Percentiles rank a stretch among this genome's conserved stretches.
Evolutionary conservation across 2,113 vertebrate species (phyloP).

Genomic region (Myotis davidii): DNA sequence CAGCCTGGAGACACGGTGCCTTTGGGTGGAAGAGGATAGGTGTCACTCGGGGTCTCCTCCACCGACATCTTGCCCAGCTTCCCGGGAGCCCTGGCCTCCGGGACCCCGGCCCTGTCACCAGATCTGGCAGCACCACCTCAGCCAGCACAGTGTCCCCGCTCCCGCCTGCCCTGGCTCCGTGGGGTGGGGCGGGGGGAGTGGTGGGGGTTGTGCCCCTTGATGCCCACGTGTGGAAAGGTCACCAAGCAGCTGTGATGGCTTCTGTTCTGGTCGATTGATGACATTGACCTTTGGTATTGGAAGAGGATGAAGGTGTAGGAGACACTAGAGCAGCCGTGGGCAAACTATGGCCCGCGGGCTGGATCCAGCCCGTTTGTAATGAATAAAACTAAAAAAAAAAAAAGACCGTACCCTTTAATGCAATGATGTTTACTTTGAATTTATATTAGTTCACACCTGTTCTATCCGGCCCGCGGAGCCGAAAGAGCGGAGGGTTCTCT

Average conservation of each 20-base stretch:
- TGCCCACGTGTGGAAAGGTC: background rate
- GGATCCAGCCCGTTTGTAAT: too few species aligned
- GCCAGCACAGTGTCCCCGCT: accelerated
- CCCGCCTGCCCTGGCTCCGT: background rate
- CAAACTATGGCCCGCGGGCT: too few species aligned
- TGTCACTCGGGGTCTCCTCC: accelerated
- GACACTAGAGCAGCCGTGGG: background rate
- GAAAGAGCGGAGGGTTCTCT: too few species aligned
- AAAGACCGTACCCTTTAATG: too few species aligned
- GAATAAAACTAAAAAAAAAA: too few species aligned
- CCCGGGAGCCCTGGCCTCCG: background rate
- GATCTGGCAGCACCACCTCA: accelerated
- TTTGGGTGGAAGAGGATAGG: accelerated
- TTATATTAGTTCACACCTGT: too few species aligned
- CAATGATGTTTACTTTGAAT: too few species aligned
- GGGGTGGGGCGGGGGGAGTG: accelerated
- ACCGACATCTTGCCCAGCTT: too few species aligned
- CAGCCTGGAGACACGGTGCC: background rate
- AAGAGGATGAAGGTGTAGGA: background rate
- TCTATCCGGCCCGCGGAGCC: too few species aligned
- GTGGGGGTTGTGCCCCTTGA: accelerated
- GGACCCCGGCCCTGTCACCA: too few species aligned
- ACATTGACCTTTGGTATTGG: background rate
- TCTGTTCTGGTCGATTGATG: background rate
- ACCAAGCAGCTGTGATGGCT: background rate